Evolutionary conservation across 2,797 vertebrate species (phyloP), one percentile per base, ranked within the genome.

Genomic region (Rhynchonycteris naso): DNA sequence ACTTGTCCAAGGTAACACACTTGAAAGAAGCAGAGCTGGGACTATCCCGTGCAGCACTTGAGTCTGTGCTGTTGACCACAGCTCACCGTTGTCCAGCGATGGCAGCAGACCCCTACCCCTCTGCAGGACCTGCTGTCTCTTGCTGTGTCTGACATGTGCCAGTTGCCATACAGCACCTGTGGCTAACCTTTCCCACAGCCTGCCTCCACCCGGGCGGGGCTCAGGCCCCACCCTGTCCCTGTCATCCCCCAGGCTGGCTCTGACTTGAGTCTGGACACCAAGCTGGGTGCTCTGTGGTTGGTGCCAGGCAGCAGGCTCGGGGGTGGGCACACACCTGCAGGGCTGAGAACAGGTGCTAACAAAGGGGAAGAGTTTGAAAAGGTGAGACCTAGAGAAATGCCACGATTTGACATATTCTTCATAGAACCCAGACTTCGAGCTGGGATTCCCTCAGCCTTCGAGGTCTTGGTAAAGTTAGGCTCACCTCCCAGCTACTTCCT

Each of bases 51-150:
- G 15, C 1, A 5, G 76, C 78, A 38, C 58, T 11, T 81, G 47
- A 87, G 22, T n/a, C 79, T 2, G 0, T 21, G 16, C 52, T 47
- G 33, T n/a, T 59, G 72, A 58, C 24, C 26, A 28, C 50, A 72
- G 43, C 59, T 65, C n/a, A 58, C 4, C n/a, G 3, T 58, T 63
- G 59, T 56, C 56, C 0, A 0, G 52, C 33, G 0, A 4, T 7
- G 28, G 21, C 61, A 80, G 28, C 12, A 15, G 26, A 19, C 61
- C 52, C 13, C 12, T 69, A 38, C 22, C 2, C 15, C 38, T 63
- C 58, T 79, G 54, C 14, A 83, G 72, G 54, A 28, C 78, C 83
- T 63, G 28, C 74, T 59, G 7, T 59, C 72, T 82, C 56, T 75
- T 76, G 35, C 30, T 38, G 4, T 79, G 56, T 22, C 1, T 50